Percentiles rank a stretch among this genome's conserved stretches.
These are phyloP conservation scores for Coryphaenoides rupestris DNA, from an alignment of 2,113 vertebrate genomes.

Conservation along the genomic window DNA sequence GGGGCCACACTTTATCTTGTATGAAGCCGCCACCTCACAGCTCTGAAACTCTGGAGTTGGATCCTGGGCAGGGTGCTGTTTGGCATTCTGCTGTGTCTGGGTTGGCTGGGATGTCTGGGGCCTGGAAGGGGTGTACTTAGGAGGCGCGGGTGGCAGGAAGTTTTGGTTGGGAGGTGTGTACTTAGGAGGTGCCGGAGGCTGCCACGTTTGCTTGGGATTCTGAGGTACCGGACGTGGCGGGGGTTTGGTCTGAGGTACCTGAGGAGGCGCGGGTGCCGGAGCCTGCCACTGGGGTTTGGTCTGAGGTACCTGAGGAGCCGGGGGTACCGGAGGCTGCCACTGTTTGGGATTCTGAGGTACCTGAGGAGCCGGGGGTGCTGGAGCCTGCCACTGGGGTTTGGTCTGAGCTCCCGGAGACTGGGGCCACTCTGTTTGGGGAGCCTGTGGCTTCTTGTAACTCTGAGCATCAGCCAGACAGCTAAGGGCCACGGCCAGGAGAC, in stretches of 20 bases:
- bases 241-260: background rate
- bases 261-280: background rate
- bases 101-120: background rate
- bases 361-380: background rate
- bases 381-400: background rate
- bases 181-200: background rate
- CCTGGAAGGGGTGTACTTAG: background rate
- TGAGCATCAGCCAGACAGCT: slow-evolving; percentile 33
- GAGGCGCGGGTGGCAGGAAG: background rate
- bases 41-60: slow-evolving; percentile 9
- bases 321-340: background rate
- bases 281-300: background rate
- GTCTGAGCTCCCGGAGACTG: background rate
- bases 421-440: too few relatives aligned
- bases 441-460: background rate
- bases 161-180: background rate
- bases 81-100: background rate
- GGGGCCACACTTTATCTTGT: slow-evolving; percentile 44
- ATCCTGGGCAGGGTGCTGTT: background rate
- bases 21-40: slow-evolving; percentile 23
- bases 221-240: too few relatives aligned
- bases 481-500: slow-evolving; percentile 32
- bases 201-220: too few relatives aligned
- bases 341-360: background rate
- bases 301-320: too few relatives aligned